Evolutionary conservation across 2,113 vertebrate genomes (phyloP).

Genomic region (Oncorhynchus mykiss): DNA sequence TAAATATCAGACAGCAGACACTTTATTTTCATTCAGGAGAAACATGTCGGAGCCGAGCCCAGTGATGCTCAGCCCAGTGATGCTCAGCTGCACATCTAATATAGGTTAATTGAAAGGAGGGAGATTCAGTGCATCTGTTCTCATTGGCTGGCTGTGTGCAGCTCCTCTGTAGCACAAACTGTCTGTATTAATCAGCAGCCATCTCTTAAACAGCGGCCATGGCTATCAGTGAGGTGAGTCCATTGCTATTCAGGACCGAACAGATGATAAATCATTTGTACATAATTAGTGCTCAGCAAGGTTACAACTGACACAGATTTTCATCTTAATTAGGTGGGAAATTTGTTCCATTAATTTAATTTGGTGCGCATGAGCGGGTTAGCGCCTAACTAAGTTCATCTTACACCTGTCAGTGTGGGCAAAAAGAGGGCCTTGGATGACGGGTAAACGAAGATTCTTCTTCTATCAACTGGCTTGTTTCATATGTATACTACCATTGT

Average conservation of each 20-base stretch:
- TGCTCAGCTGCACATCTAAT: constrained; percentile 83
- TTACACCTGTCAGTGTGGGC: constrained; percentile 87
- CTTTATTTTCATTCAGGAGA: constrained; percentile 61
- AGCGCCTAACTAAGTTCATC: constrained; percentile 93
- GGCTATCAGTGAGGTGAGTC: constrained; percentile 87
- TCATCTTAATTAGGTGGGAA: constrained; percentile 98
- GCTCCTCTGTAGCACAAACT: constrained; percentile 81
- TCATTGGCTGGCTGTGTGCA: constrained; percentile 74
- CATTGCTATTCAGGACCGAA: constrained; percentile 92
- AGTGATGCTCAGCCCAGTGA: constrained; percentile 74
- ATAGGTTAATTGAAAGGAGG: constrained; percentile 75
- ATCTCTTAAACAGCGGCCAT: constrained; percentile 87
- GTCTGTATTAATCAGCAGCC: constrained; percentile 91
- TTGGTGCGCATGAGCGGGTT: constrained; percentile 89
- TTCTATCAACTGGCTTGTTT: constrained; percentile 25
- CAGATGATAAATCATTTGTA: constrained; percentile 98
- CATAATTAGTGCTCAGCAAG: constrained; percentile 98
- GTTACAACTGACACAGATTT: constrained; percentile 98
- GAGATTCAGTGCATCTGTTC: constrained; percentile 48
- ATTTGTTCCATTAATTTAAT: constrained; percentile 99
- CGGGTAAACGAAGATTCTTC: constrained; percentile 25
- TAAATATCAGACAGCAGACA: constrained; percentile 19
- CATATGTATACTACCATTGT: neutral
- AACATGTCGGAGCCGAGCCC: constrained; percentile 76
- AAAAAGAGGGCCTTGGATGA: constrained; percentile 39